Evolutionary conservation across 2,113 vertebrate species (phyloP), one percentile per base, ranked within the genome.

Genomic region (Sialia sialis): DNA sequence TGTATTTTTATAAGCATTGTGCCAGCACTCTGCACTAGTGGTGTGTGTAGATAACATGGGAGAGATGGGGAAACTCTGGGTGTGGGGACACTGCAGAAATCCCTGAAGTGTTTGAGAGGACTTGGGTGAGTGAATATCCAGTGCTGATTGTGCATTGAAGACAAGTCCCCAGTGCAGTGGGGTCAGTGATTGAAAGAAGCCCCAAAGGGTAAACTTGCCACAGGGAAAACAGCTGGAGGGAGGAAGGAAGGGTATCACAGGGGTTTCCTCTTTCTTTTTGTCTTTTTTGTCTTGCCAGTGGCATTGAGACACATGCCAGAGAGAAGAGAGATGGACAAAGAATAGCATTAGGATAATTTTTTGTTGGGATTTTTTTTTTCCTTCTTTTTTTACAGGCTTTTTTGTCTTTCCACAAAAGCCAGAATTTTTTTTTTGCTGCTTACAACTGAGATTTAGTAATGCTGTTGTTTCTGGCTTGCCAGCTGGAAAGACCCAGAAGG

Each of bases 101-200:
- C 9, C 14, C 32, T 87, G 11, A 4, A 9, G 16, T 5, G 2
- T 14, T 49, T 76, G 44, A n/a, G 55, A 54, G 41, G 41, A 8
- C 1, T 1, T 81, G 59, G 16, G 2, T 38, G 1, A 4, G 7
- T 39, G 75, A 27, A 7, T 8, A 2, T 30, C n/a, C 30, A 4
- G 3, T 34, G 18, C 14, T 46, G 11, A 11, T 10, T 34, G 52
- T 56, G 39, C 14, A 0, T 20, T 41, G 41, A 30, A 56, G 34
- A 16, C 21, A 48, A n/a, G 6, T 32, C 11, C 22, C 32, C 20
- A 26, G 51, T 49, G 44, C 30, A 1, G 0, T 52, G 36, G 55
- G 11, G 13, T 52, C 36, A 27, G 43, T 32, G 64, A 16, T 8
- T 29, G 17, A 4, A 18, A 36, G 56, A 51, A 36, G 8, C 12